Evolutionary conservation across 2,888 invertebrate genomes (phyloP).

Genomic region (Campoplex capitator): DNA sequence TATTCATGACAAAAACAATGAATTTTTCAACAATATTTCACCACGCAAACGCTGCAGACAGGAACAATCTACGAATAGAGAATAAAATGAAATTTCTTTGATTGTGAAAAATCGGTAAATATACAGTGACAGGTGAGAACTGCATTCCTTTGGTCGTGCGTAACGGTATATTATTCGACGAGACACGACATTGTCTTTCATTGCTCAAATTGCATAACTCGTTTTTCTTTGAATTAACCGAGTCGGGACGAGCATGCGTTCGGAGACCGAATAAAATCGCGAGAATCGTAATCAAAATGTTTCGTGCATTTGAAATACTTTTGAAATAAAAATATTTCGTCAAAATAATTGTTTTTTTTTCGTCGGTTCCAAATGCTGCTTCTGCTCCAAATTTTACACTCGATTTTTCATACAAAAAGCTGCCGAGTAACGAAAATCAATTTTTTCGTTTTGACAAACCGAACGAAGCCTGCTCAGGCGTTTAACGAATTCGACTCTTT

Average conservation of each 20-base stretch:
- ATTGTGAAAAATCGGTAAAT: slow-evolving; percentile 1
- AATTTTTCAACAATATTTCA: background rate
- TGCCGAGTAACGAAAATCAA: too few species aligned
- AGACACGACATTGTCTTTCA: slow-evolving; percentile 14
- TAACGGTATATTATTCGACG: background rate
- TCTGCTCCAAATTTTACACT: too few species aligned
- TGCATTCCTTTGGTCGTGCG: background rate
- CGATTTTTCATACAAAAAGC: too few species aligned
- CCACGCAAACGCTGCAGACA: background rate
- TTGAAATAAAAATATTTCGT: too few species aligned
- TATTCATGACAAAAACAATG: background rate
- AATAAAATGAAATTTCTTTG: background rate
- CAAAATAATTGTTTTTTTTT: too few species aligned
- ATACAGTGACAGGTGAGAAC: slow-evolving; percentile 7
- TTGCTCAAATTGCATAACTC: slow-evolving; percentile 32
- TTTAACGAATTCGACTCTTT: too few species aligned
- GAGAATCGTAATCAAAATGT: too few species aligned
- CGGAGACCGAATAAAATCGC: background rate
- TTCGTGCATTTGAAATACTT: too few species aligned
- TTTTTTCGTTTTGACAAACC: too few species aligned
- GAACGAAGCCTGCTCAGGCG: too few species aligned
- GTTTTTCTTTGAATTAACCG: background rate
- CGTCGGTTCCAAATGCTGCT: too few species aligned
- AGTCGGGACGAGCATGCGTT: background rate
- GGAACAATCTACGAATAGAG: background rate